phyloP scores from a whole-genome alignment of 2,113 vertebrate species.

The Herpetotheres cachinnans region DNA sequence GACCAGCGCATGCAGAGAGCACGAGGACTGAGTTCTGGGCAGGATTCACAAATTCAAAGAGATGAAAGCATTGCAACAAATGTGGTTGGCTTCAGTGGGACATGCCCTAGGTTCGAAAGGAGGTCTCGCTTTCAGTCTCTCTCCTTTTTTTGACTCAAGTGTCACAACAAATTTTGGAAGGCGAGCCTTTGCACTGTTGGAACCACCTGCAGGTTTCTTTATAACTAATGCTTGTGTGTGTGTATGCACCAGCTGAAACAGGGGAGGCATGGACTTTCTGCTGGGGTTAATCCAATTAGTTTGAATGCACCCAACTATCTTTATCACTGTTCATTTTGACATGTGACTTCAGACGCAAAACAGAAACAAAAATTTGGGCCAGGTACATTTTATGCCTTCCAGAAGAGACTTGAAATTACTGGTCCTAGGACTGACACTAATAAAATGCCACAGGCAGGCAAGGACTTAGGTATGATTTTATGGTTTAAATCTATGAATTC shows the following conservation, averaged over 20 bases:
- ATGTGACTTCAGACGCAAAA: not conserved
- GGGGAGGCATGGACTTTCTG: not conserved
- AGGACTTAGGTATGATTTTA: not conserved
- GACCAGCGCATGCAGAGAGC: not conserved
- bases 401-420: not conserved
- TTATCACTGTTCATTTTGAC: not conserved
- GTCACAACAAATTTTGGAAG: not conserved
- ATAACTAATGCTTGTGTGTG: not conserved
- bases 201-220: not conserved
- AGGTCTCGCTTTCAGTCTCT: not conserved
- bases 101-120: not conserved
- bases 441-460: not conserved
- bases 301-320: not conserved
- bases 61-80: not conserved
- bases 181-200: slow-evolving; percentile 28
- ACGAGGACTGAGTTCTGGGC: not conserved
- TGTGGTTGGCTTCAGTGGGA: not conserved
- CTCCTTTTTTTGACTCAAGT: not conserved
- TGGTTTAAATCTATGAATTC: not conserved
- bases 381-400: not conserved
- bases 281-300: not conserved
- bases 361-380: not conserved
- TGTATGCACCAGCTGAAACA: not conserved
- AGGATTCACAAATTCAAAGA: not conserved
- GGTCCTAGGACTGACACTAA: not conserved